Conservation (phyloP, 2,113 vertebrate species). For the Tupaia chinensis region DNA sequence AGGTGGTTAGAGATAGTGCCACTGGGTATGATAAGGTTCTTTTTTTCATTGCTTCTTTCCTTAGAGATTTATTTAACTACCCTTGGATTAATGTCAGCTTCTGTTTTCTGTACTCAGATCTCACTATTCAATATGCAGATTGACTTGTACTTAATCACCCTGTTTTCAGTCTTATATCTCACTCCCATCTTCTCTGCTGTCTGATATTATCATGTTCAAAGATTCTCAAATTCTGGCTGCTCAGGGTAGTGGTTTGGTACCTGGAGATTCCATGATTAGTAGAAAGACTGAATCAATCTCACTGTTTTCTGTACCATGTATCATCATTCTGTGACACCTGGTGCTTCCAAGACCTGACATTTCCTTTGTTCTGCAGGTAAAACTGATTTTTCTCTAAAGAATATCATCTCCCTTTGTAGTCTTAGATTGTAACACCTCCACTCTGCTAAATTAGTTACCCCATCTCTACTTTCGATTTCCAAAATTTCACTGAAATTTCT, state of each 20-base stretch:
- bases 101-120: not conserved
- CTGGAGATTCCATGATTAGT: not conserved
- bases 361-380: slow-evolving; percentile 10
- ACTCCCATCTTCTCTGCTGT: not conserved
- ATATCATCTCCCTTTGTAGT: not conserved
- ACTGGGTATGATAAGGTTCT: not conserved
- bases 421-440: slow-evolving; percentile 32
- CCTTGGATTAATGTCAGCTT: slow-evolving; percentile 24
- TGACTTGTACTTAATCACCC: slow-evolving; percentile 16
- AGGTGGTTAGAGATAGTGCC: not conserved
- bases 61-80: not conserved
- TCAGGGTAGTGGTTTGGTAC: not conserved
- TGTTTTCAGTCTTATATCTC: not conserved
- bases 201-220: not conserved
- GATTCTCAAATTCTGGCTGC: not conserved
- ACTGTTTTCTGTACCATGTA: not conserved
- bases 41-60: slow-evolving; percentile 2
- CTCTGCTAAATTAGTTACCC: slow-evolving; percentile 55
- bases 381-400: slow-evolving; percentile 32
- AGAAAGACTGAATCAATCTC: not conserved
- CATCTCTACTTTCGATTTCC: slow-evolving; percentile 32
- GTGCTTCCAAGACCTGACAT: not conserved
- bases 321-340: not conserved
- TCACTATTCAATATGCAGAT: not conserved
- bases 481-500: slow-evolving; percentile 25